phyloP scores from a whole-genome alignment of 2,797 vertebrate species.

The Spondyliosoma cantharus region DNA sequence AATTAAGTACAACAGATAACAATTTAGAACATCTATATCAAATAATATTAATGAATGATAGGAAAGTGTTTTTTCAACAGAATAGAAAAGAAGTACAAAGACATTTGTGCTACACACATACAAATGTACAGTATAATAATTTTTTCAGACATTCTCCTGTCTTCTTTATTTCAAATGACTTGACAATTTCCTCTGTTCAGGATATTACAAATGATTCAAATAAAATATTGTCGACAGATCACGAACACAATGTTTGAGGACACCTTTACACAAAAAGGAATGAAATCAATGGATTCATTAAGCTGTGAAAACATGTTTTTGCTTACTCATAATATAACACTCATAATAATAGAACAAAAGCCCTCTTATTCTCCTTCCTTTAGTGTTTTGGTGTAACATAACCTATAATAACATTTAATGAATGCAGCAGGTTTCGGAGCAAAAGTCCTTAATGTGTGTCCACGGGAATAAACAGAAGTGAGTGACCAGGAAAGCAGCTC shows the following conservation, averaged over 20 bases:
- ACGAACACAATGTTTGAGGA: background rate
- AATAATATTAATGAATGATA: background rate
- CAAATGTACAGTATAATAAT: no score
- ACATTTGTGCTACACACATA: background rate
- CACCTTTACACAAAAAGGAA: background rate
- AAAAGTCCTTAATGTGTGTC: constrained; percentile 10
- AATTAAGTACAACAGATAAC: background rate
- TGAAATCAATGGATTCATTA: background rate
- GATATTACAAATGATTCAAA: no score
- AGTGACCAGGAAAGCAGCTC: constrained; percentile 30
- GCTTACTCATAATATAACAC: background rate
- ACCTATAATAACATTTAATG: constrained; percentile 30
- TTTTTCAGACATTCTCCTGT: background rate
- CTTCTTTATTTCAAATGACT: no score
- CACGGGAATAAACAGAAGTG: constrained; percentile 35
- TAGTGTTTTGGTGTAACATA: background rate
- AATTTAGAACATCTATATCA: background rate
- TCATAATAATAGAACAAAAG: no score
- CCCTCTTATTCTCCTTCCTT: constrained; percentile 7
- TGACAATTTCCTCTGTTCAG: no score
- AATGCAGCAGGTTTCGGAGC: constrained; percentile 2
- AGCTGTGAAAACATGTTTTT: background rate
- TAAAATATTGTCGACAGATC: no score
- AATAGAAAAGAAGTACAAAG: background rate
- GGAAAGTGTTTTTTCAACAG: no score